These are phyloP conservation scores for Xestia sexstrigata DNA, from an alignment of 2,888 invertebrate species.

Conservation along the genomic window DNA sequence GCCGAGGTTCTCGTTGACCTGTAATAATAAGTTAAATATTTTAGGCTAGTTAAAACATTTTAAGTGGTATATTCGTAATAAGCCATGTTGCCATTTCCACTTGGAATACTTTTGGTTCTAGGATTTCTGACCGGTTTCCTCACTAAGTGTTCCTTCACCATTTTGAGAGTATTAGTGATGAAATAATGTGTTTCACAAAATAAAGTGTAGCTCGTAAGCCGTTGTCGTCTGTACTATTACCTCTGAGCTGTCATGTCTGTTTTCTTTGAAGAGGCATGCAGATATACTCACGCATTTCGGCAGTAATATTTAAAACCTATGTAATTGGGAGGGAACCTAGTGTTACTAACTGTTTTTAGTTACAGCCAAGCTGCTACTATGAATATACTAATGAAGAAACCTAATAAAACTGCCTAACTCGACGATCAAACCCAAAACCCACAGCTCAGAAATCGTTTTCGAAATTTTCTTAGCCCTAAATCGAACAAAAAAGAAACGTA, in stretches of 20 bases:
- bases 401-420: not conserved
- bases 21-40: constrained; percentile 50
- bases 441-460: not conserved
- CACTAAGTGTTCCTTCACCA: not conserved
- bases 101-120: not conserved
- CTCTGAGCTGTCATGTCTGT: not conserved
- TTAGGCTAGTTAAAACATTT: not conserved
- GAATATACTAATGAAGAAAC: not conserved
- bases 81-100: not conserved
- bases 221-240: not conserved
- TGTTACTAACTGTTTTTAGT: not conserved
- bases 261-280: not conserved
- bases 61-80: not conserved
- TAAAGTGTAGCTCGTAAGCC: not conserved
- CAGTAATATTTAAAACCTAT: not conserved
- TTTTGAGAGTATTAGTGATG: not conserved
- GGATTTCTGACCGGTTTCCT: not conserved
- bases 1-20: constrained; percentile 92
- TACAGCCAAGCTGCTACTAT: not conserved
- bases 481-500: not conserved
- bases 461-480: not conserved
- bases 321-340: not conserved
- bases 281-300: not conserved
- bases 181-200: not conserved
- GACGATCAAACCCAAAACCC: not conserved